Percentiles rank a stretch among this genome's conserved stretches.
Conservation (phyloP, 2,113 vertebrate species). For the Gadus chalcogrammus region DNA sequence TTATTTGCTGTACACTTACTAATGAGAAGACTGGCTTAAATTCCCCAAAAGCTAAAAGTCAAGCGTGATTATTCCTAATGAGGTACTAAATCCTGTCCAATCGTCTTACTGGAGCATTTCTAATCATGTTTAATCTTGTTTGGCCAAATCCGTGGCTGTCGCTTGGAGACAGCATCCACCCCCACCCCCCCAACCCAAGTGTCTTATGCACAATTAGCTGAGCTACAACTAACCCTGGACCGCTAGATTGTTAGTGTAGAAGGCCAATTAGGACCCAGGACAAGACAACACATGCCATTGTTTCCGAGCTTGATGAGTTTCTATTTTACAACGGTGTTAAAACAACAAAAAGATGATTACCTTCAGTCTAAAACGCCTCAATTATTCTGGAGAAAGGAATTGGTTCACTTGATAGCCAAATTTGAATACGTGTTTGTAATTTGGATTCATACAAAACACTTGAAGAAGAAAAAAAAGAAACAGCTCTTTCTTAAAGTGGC, state of each 20-base stretch:
- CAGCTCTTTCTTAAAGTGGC: constrained; percentile 64
- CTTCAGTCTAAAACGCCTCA: neutral
- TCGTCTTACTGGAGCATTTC: constrained; percentile 55
- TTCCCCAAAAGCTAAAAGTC: constrained; percentile 19
- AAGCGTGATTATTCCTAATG: constrained; percentile 42
- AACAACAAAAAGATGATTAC: constrained; percentile 6
- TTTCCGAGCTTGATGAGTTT: constrained; percentile 22
- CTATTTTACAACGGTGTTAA: neutral
- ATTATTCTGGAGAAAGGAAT: neutral
- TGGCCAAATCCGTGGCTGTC: constrained; percentile 63
- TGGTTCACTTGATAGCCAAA: neutral
- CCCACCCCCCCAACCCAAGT: constrained; percentile 41
- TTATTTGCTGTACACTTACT: neutral
- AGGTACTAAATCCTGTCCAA: constrained; percentile 46
- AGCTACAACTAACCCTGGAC: constrained; percentile 22
- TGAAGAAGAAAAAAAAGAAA: constrained; percentile 5
- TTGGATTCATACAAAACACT: constrained; percentile 38
- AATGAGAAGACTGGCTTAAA: neutral
- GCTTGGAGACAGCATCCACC: constrained; percentile 33
- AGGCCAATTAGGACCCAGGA: constrained; percentile 39
- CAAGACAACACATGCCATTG: constrained; percentile 26
- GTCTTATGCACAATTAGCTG: constrained; percentile 53
- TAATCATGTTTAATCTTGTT: constrained; percentile 73
- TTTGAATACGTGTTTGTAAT: constrained; percentile 31
- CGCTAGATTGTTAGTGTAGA: constrained; percentile 24